Base-by-base conservation (phyloP, 2,888 invertebrate species). In the Caradrina clavipalpis region DNA sequence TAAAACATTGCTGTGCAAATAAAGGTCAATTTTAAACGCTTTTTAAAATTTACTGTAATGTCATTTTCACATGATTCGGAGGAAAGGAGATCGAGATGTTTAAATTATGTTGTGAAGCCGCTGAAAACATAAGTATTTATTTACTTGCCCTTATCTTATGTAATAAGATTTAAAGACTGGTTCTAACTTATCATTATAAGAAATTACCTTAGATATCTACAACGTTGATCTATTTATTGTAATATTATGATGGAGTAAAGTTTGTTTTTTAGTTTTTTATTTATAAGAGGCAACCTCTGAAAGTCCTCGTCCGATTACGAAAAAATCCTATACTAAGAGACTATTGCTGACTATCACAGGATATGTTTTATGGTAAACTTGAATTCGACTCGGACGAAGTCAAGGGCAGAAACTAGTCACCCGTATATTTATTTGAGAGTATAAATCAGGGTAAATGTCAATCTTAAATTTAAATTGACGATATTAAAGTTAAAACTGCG, bases 1-100 rank as follows among this genome's bases (percentile, higher is more conserved):
- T 80, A 69, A 53, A 64, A 64, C 60, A 66, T 75, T 79, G 66
- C 62, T 61, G 57, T 1, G 15, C 61, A 22, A 65, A 78, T 61
- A 81, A 78, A 78, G 78, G 67, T 77, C 73, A 72, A 35, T 56
- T 39, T 64, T 71, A 56, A 76, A 61, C 17, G 62, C 21, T 68
- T 60, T 68, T 72, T 54, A 45, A 55, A 39, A 42, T 54, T 72
- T 26, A 57, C 26, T 57, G 53, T 78, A 78, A 81, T 66, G 62
- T 63, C 57, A 57, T 78, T 78, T 73, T 63, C 63, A 64, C 73
- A 73, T 53, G 61, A 56, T 51, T 31, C 42, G 13, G 4, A 8
- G 0, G 17, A 22, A 55, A 35, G 3, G 54, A 35, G 76, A 71
- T 22, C 8, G 10, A 5, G 45, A 15, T 45, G 47, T 49, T 42